Evolutionary conservation across 1,140 invertebrate genomes (phyloP), one percentile per base, ranked within the genome.

Genomic region (Drosophila pruinosa): DNA sequence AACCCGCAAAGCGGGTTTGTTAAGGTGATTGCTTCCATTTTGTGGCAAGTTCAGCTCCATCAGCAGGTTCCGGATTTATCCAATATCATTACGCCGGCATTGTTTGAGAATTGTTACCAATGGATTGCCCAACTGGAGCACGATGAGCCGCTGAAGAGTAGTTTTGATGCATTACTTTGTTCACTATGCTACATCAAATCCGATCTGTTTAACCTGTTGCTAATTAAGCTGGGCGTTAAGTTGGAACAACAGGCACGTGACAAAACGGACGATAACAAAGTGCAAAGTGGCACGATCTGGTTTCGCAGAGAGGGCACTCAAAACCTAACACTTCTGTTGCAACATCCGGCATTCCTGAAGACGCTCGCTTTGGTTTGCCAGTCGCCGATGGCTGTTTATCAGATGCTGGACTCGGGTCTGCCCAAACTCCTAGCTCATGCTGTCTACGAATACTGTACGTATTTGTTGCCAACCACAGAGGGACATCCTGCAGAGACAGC

Each of bases 101-200:
- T 96, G 2, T 96, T 96, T 76, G 94, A 95, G 85, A 92, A 93
- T 0, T 91, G 97, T 4, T 97, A 95, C 83, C 93, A 94, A n/a
- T 97, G 97, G 95, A 94, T 96, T 4, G 92, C 94, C 12, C 91
- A 93, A 3, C 92, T 96, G 39, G 93, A 93, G 39, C 93, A 93
- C 6, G 93, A 94, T 36, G 94, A 94, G 19, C 93, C 95, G 1
- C 91, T 98, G 36, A 98, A 98, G 92, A 94, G 94, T 82, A 94
- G 96, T 57, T 89, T 92, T 73, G 78, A 94, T 92, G 93, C 95
- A 76, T 93, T 97, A 3, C 91, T 98, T 8, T 98, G 97, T 85
- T 95, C 96, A 0, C 93, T 97, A 69, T 98, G 97, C 89, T 95
- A 95, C 89, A 96, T 97, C 22, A 93, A 94, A 67, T 95, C 96